Evolutionary conservation across 1,140 invertebrate species (phyloP), one percentile per base, ranked within the genome.

Genomic region (Drosophila nebulosa): DNA sequence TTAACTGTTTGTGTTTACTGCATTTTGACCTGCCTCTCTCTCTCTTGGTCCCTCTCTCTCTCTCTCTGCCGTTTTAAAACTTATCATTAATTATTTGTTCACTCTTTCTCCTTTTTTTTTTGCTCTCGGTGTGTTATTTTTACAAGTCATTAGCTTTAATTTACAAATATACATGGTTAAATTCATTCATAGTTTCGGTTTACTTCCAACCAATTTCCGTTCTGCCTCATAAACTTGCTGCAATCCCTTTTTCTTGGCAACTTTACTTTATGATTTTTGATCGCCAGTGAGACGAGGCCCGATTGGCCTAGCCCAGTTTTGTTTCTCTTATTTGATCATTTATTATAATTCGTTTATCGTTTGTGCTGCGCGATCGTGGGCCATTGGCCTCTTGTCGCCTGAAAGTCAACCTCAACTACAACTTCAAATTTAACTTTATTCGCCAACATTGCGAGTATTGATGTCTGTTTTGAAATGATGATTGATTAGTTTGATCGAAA

Each of bases 141-240:
- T 83, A 88, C 78, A 83, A 83, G 83, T 86, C 83, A 86, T 86
- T 88, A 88, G 83, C 83, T 86, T 88, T 86, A 88, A 88, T 86
- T 83, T 88, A 88, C 83, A 74, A 71, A 71, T 69, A 66, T 64
- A 79, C 30, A 64, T 63, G 66, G 55, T 66, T 74, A 66, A 42
- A 63, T 88, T 86, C 83, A 86, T 86, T 86, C 75, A 86, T 88
- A 59, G 67, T 64, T 85, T 35, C n/a, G 32, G 53, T 42, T 55
- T 56, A 36, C 16, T 30, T 61, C 9, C 22, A 32, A 52, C 14
- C 22, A 32, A 52, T 22, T 62, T 26, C 39, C 55, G 69, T 76
- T 76, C 70, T 74, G 74, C 21, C 61, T 76, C 74, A 69, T 74
- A 64, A 72, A 76, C 24, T 63, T 27, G 60, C 64, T 67, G 69